These are phyloP conservation scores for Oreonectes daqikongensis DNA, from an alignment of 2,797 vertebrate species.

Conservation along the genomic window DNA sequence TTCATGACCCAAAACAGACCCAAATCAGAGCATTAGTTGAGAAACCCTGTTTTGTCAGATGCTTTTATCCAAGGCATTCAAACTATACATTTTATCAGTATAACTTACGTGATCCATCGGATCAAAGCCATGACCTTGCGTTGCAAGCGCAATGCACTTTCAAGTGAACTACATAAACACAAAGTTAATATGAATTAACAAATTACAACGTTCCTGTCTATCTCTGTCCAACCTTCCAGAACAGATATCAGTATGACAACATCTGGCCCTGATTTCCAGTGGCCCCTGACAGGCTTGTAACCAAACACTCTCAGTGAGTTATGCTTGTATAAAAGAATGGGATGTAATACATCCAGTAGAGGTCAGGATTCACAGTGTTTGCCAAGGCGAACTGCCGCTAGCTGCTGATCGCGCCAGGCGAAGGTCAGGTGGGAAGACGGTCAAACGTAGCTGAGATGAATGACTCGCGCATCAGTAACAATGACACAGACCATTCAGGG, in stretches of 20 bases:
- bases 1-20: no score
- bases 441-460: slow-evolving; percentile 26
- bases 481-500: background rate
- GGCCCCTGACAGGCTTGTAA: slow-evolving; percentile 29
- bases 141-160: no score
- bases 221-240: slow-evolving; percentile 14
- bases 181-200: background rate
- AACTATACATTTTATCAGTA: no score
- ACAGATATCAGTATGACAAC: slow-evolving; percentile 22
- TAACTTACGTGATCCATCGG: no score
- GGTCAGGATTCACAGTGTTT: slow-evolving; percentile 51
- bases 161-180: no score
- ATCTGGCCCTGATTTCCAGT: slow-evolving; percentile 27
- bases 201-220: slow-evolving; percentile 1
- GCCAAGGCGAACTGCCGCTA: slow-evolving; percentile 27
- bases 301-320: slow-evolving; percentile 46
- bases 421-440: slow-evolving; percentile 49
- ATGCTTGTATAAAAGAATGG: slow-evolving; percentile 50
- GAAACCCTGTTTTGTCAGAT: no score
- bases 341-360: slow-evolving; percentile 40
- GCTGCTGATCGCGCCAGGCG: slow-evolving; percentile 33
- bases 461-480: slow-evolving; percentile 8
- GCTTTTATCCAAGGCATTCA: no score
- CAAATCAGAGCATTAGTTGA: no score
- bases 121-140: no score